Percentiles rank a stretch among this genome's conserved stretches.
Evolutionary conservation across 2,113 vertebrate genomes (phyloP).

Genomic region (Lepisosteus osseus): DNA sequence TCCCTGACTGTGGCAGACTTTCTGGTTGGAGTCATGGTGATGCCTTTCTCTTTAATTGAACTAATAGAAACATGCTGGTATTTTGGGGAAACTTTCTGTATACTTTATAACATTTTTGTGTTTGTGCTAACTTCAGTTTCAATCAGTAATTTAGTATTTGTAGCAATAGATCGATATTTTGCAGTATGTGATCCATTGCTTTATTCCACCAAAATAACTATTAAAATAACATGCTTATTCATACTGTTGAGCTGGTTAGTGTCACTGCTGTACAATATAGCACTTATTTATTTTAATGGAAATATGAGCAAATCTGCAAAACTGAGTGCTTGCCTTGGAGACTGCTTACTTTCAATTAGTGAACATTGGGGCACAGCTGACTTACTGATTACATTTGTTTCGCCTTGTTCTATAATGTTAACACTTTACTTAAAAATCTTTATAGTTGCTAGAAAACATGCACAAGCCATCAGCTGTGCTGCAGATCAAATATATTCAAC

Average conservation of each 20-base stretch:
- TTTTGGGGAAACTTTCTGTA: conserved; percentile 15
- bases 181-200: conserved; percentile 17
- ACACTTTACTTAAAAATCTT: conserved; percentile 13
- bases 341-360: conserved; percentile 5
- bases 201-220: conserved; percentile 12
- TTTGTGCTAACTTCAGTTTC: conserved; percentile 11
- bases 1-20: conserved; percentile 21
- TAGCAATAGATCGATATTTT: conserved; percentile 19
- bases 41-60: neutral
- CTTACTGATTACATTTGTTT: neutral
- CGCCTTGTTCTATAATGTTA: conserved; percentile 13
- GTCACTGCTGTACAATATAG: conserved; percentile 1
- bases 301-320: conserved; percentile 1
- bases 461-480: neutral
- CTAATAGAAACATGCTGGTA: conserved; percentile 21
- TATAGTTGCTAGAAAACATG: conserved; percentile 14
- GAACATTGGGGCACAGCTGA: neutral
- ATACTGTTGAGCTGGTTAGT: conserved; percentile 12
- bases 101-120: conserved; percentile 6
- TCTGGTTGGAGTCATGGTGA: conserved; percentile 7
- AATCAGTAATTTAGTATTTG: conserved; percentile 9
- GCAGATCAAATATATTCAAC: conserved; percentile 6
- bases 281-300: conserved; percentile 9
- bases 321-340: conserved; percentile 7
- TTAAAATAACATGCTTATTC: neutral